Evolutionary conservation across 2,888 invertebrate genomes (phyloP).

Genomic region (Mycalesis mineus): DNA sequence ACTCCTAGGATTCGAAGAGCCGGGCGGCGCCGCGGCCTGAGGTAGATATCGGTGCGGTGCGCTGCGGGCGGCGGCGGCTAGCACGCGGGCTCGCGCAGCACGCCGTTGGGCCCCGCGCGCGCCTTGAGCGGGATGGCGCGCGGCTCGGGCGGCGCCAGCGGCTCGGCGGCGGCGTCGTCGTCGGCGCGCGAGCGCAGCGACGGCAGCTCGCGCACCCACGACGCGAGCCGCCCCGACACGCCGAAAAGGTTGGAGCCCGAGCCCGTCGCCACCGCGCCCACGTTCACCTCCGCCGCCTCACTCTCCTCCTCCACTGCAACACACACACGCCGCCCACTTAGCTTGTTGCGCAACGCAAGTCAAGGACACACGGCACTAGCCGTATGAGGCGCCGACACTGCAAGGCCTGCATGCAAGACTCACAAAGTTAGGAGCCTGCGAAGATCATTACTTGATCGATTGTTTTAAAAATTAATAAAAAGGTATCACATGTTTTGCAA

Average conservation of each 20-base stretch:
- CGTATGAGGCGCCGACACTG: too few species aligned
- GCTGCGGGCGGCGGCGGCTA: slow-evolving; percentile 18
- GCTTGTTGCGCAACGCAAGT: too few species aligned
- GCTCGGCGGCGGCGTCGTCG: slow-evolving; percentile 62
- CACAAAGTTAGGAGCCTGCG: too few species aligned
- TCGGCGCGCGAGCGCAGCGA: slow-evolving; percentile 61
- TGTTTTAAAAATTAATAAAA: too few species aligned
- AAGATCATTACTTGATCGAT: too few species aligned
- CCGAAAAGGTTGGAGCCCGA: slow-evolving; percentile 74
- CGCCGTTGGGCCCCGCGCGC: slow-evolving; percentile 47
- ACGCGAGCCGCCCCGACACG: slow-evolving; percentile 70
- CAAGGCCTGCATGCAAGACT: too few species aligned
- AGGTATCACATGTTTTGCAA: too few species aligned
- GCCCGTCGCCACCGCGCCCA: slow-evolving; percentile 70
- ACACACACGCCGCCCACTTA: background rate
- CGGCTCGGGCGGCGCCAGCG: slow-evolving; percentile 41
- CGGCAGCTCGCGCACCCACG: slow-evolving; percentile 73
- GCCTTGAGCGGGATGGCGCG: slow-evolving; percentile 27
- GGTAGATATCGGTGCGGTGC: slow-evolving; percentile 47
- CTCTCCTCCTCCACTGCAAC: slow-evolving; percentile 58
- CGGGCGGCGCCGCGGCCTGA: slow-evolving; percentile 43
- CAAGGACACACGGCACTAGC: background rate
- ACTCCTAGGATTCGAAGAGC: slow-evolving; percentile 70
- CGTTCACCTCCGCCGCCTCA: slow-evolving; percentile 63
- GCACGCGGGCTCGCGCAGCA: slow-evolving; percentile 35